phyloP scores from a whole-genome alignment of 2,113 vertebrate genomes.

The Ceratotherium simum region DNA sequence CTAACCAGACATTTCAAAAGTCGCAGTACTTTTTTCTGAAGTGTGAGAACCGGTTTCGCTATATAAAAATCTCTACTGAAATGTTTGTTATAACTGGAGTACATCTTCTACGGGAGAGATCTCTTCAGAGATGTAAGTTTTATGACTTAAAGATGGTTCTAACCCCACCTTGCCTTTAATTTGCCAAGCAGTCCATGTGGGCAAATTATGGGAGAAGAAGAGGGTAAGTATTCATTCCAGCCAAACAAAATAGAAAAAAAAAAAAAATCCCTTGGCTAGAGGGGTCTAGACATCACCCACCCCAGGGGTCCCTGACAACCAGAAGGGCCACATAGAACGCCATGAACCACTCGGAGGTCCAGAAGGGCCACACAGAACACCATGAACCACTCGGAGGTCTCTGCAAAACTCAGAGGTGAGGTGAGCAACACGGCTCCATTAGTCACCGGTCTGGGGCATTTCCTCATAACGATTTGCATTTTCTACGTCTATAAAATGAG shows the following conservation, averaged over 20 bases:
- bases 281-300: not conserved
- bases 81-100: not conserved
- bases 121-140: not conserved
- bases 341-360: not conserved
- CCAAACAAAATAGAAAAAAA: constrained; percentile 40
- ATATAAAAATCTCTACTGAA: constrained; percentile 47
- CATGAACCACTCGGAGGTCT: not conserved
- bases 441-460: not conserved
- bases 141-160: not conserved
- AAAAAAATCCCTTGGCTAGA: not conserved
- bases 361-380: not conserved
- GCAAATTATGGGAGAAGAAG: not conserved
- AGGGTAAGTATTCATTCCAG: not conserved
- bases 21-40: constrained; percentile 53
- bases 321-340: not conserved
- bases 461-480: not conserved
- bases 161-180: not conserved
- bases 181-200: not conserved
- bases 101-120: not conserved
- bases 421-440: not conserved
- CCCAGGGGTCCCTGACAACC: not conserved
- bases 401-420: not conserved
- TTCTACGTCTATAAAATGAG: not conserved
- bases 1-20: constrained; percentile 71
- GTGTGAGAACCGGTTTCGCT: constrained; percentile 39